Evolutionary conservation across 2,888 invertebrate genomes (phyloP).

Genomic region (Pyralis farinalis): DNA sequence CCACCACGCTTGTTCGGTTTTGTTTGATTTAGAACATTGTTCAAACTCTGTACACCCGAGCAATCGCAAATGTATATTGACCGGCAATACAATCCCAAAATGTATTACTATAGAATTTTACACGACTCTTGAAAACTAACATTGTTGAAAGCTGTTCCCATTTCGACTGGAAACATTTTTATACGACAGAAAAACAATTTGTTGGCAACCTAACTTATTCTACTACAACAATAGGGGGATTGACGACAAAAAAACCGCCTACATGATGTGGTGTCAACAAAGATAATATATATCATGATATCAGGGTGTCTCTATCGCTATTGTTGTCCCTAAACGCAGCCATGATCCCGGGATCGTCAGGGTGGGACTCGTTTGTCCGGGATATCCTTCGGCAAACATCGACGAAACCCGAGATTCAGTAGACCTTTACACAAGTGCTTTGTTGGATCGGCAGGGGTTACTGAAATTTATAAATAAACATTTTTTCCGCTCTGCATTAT

Average conservation of each 20-base stretch:
- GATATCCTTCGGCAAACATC: constrained; percentile 75
- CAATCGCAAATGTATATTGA: neutral
- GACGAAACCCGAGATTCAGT: constrained; percentile 71
- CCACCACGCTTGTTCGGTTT: constrained; percentile 4
- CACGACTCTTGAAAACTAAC: no score
- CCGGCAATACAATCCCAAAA: neutral
- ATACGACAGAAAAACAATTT: constrained; percentile 33
- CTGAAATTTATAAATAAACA: constrained; percentile 60
- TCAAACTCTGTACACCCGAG: neutral
- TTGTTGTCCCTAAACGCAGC: constrained; percentile 67
- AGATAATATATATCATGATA: constrained; percentile 74
- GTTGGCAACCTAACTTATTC: constrained; percentile 45
- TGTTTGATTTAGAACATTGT: neutral
- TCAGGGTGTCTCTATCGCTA: constrained; percentile 63
- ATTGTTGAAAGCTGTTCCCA: no score
- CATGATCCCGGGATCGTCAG: constrained; percentile 64
- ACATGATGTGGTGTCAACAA: constrained; percentile 72
- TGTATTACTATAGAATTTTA: neutral
- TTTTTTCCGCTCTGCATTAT: constrained; percentile 33
- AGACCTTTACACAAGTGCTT: constrained; percentile 71
- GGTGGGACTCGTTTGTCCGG: constrained; percentile 70
- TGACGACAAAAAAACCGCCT: constrained; percentile 69
- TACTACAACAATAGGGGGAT: constrained; percentile 62
- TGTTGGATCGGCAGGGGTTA: constrained; percentile 53
- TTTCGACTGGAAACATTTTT: neutral